Percentiles rank a stretch among this genome's conserved stretches.
Evolutionary conservation across 2,888 invertebrate genomes (phyloP).

Genomic region (Ceramica pisi): DNA sequence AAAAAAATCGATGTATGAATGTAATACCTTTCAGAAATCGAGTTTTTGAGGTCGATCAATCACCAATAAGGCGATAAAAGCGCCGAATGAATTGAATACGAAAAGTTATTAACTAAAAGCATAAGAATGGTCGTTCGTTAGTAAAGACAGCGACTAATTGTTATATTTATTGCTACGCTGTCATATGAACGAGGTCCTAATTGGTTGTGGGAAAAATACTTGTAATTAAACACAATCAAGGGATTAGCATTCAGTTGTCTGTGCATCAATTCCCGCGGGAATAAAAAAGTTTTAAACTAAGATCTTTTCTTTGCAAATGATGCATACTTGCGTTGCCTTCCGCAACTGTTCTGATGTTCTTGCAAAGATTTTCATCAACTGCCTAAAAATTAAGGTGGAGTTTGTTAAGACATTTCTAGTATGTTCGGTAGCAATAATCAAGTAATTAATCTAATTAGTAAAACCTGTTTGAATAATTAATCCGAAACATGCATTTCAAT

Average conservation of each 20-base stretch:
- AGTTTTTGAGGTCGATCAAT: conserved; percentile 23
- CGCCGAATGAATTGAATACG: conserved; percentile 10
- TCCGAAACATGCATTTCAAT: conserved; percentile 43
- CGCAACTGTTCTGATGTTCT: neutral
- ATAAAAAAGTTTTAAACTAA: conserved; percentile 2
- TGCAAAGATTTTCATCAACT: neutral
- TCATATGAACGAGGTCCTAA: conserved; percentile 65
- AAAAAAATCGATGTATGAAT: neutral
- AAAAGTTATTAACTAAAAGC: conserved; percentile 19
- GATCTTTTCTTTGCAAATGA: neutral
- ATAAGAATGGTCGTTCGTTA: conserved; percentile 49
- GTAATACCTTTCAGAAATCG: conserved; percentile 12
- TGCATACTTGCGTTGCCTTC: neutral
- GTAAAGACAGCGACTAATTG: conserved; percentile 56
- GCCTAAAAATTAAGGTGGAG: neutral
- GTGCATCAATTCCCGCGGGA: conserved; percentile 36
- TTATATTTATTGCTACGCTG: conserved; percentile 67
- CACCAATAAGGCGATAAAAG: conserved; percentile 7
- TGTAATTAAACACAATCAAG: conserved; percentile 74
- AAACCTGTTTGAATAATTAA: conserved; percentile 43
- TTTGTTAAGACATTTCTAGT: neutral
- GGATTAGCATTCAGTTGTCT: conserved; percentile 65
- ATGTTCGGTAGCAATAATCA: neutral
- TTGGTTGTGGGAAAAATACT: conserved; percentile 75
- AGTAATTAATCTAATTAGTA: conserved; percentile 19